Evolutionary conservation across 53 echinoderm and acorn worm genomes (phyloP).

Genomic region (Hippasteria phrygiana): DNA sequence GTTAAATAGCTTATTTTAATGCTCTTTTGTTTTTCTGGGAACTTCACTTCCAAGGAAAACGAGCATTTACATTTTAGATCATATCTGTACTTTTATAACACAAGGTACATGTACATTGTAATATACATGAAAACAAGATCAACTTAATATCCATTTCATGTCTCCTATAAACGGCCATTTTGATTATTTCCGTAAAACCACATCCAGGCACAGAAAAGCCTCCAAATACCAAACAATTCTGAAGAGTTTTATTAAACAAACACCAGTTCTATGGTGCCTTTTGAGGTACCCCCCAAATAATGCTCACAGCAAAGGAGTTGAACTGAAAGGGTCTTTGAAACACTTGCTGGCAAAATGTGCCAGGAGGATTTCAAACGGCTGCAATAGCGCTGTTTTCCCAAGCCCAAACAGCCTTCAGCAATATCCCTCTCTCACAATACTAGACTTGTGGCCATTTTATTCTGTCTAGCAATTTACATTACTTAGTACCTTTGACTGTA

Average conservation of each 20-base stretch:
- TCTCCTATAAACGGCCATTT: no score
- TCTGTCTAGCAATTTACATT: neutral
- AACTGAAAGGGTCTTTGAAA: conserved; percentile 38
- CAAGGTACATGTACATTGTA: no score
- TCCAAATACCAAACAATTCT: neutral
- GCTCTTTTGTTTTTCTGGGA: no score
- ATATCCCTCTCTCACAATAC: conserved; percentile 1
- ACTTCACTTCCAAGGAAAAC: no score
- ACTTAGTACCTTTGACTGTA: no score
- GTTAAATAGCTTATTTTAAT: no score
- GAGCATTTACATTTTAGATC: no score
- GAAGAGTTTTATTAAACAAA: conserved; percentile 20
- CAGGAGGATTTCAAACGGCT: conserved; percentile 2
- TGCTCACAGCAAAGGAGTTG: conserved; percentile 10
- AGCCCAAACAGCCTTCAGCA: conserved; percentile 20
- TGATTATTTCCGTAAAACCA: neutral
- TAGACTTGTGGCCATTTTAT: conserved; percentile 1
- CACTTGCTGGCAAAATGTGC: conserved; percentile 41
- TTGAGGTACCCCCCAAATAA: neutral
- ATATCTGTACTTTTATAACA: no score
- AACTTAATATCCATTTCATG: no score
- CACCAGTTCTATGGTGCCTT: neutral
- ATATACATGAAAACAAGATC: no score
- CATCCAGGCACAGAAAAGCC: neutral
- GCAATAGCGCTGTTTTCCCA: conserved; percentile 29